Evolutionary conservation across 2,888 invertebrate species (phyloP).

Genomic region (Andrena minutula): DNA sequence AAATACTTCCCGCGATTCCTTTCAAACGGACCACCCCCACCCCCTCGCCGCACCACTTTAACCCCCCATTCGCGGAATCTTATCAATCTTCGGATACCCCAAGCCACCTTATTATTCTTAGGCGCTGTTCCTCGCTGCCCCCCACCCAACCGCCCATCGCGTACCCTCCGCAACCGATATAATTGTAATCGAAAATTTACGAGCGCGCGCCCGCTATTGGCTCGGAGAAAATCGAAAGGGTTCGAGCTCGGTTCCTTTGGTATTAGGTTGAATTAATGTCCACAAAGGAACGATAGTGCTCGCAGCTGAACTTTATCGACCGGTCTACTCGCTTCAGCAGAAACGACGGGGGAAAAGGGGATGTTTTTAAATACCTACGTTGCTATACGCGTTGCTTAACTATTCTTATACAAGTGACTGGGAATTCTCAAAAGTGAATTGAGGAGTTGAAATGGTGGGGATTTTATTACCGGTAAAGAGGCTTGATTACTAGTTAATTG

Average conservation of each 20-base stretch:
- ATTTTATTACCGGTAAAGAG: no score
- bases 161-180: constrained; percentile 10
- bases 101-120: constrained; percentile 59
- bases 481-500: no score
- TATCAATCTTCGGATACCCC: constrained; percentile 55
- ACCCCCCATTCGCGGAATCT: constrained; percentile 59
- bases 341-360: constrained; percentile 10
- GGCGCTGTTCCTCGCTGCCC: constrained; percentile 30
- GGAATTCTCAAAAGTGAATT: neutral
- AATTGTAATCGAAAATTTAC: constrained; percentile 62
- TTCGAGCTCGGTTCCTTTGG: constrained; percentile 32
- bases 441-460: no score
- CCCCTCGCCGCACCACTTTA: constrained; percentile 45
- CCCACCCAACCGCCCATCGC: neutral
- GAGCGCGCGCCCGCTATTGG: constrained; percentile 33
- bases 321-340: constrained; percentile 13
- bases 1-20: constrained; percentile 76
- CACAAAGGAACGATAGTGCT: constrained; percentile 17
- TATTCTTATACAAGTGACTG: neutral
- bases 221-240: constrained; percentile 41
- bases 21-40: constrained; percentile 50
- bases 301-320: constrained; percentile 49
- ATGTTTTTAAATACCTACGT: neutral
- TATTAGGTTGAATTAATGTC: constrained; percentile 50
- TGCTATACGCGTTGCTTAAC: neutral